These are phyloP conservation scores for Mobula birostris DNA, from an alignment of 2,113 vertebrate genomes.

Conservation along the genomic window DNA sequence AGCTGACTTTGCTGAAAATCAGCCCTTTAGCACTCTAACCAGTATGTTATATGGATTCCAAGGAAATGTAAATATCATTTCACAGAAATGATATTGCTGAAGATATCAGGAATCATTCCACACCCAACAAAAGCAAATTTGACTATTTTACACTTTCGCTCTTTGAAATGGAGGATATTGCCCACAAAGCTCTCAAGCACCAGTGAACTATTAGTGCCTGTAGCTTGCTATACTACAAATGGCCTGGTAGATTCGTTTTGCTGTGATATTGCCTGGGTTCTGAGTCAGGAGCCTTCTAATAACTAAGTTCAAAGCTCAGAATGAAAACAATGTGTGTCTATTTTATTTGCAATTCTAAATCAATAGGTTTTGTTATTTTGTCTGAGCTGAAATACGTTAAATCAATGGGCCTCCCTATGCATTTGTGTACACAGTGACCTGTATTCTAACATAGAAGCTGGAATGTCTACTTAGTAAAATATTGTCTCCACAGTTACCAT, in stretches of 20 bases:
- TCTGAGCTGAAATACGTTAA: background rate
- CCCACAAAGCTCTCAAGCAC: background rate
- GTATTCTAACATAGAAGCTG: background rate
- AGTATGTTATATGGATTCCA: background rate
- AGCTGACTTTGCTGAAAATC: background rate
- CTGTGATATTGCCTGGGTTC: background rate
- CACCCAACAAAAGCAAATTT: background rate
- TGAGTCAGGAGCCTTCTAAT: background rate
- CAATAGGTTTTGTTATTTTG: background rate
- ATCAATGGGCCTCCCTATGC: background rate
- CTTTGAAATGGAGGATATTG: background rate
- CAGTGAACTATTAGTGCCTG: background rate
- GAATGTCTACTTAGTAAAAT: too few species aligned
- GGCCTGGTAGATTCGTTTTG: background rate
- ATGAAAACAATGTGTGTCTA: background rate
- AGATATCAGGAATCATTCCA: background rate
- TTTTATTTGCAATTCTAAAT: background rate
- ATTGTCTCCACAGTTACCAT: background rate
- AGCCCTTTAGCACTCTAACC: background rate
- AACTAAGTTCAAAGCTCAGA: background rate
- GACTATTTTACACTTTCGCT: background rate
- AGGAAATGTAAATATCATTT: background rate
- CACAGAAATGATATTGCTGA: too few species aligned
- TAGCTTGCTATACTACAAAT: background rate
- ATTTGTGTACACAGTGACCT: background rate